phyloP scores from a whole-genome alignment of 2,113 vertebrate genomes.

The Centropus bengalensis region DNA sequence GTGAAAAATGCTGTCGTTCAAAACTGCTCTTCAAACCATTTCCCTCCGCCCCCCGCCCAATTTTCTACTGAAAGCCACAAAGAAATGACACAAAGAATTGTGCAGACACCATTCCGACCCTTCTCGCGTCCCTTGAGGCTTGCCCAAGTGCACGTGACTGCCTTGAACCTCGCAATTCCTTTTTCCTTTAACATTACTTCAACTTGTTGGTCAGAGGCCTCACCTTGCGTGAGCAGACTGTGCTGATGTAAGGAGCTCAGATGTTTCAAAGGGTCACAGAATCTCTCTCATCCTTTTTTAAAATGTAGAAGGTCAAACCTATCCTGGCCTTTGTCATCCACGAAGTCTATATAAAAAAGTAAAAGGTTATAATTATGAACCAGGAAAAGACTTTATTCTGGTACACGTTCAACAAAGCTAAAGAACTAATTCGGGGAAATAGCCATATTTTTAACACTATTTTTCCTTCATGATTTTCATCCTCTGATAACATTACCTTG shows the following conservation, averaged over 20 bases:
- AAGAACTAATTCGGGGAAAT: neutral
- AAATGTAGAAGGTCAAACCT: neutral
- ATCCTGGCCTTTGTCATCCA: neutral
- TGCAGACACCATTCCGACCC: neutral
- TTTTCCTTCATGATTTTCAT: neutral
- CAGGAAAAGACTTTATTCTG: neutral
- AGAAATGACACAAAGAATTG: neutral
- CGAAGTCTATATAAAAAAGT: neutral
- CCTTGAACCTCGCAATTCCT: neutral
- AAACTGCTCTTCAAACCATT: neutral
- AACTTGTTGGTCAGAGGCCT: neutral
- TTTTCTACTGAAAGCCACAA: neutral
- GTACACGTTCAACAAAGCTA: neutral
- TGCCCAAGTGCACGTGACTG: neutral
- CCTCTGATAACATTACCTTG: neutral
- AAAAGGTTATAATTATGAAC: neutral
- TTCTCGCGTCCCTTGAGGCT: neutral
- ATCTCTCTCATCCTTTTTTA: neutral
- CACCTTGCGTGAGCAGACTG: neutral
- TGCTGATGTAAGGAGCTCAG: neutral
- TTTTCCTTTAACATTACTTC: neutral
- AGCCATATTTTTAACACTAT: neutral
- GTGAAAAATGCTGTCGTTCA: neutral
- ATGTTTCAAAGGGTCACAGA: neutral
- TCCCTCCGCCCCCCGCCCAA: no score